Evolutionary conservation across 2,888 invertebrate species (phyloP), one percentile per base, ranked within the genome.

Genomic region (Crematogaster levior): DNA sequence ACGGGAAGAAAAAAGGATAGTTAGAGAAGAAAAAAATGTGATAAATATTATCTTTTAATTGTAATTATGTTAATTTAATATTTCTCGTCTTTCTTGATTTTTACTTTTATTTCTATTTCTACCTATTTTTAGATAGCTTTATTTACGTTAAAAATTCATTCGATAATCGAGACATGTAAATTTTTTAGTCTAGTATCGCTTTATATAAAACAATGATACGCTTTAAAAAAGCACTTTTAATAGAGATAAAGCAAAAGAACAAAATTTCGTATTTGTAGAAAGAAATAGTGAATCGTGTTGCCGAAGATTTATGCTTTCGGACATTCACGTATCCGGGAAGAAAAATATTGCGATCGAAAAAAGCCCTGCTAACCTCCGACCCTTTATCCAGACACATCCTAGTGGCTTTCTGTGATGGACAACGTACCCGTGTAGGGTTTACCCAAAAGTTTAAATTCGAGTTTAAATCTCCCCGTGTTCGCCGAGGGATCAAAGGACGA

Each of bases 401-500:
- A 61, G 73, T 73, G 73, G 81, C 73, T 81, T 81, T 53, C 53
- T 61, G 81, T 73, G 81, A 81, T 81, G 81, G 81, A 72, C 81
- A 81, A 81, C 73, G 63, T 63, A 61, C 53, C 18, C 70, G 27
- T 60, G 70, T 72, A 72, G 60, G 72, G 53, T 72, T 73, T 63
- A 48, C 73, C 73, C 73, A 63, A 81, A 81, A 81, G 61, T 81
- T 81, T 73, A 73, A 81, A 81, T 73, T 81, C 73, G 81, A 73
- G 73, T 81, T 81, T 81, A 81, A 81, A 81, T 81, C 63, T 81
- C 53, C 70, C 30, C 53, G n/a, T 53, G 48, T 30, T 73, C 73
- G 43, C 46, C 63, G 73, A 53, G 63, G 63, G 73, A 73, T 81
- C 81, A 73, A 81, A 81, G 51, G 61, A 51, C 43, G 63, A 37